Percentiles rank a stretch among this genome's conserved stretches.
Conservation (phyloP, 2,797 vertebrate genomes). For the Cossypha polioptera region DNA sequence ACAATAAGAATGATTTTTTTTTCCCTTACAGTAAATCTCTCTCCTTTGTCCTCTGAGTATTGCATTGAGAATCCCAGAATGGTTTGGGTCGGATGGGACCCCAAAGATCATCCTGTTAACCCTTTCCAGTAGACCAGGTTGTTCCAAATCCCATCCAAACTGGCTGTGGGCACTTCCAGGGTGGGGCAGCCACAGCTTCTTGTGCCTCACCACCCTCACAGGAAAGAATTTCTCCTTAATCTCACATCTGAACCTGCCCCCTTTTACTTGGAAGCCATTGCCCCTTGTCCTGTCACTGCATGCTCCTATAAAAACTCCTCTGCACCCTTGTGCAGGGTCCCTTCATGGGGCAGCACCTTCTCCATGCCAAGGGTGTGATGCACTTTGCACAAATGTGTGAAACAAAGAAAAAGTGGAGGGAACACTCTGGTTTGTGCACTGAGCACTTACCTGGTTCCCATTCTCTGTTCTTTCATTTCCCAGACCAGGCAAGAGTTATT, state of each 20-base stretch:
- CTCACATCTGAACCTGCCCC: rapidly evolving
- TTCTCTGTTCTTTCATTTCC: neutral
- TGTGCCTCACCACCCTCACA: neutral
- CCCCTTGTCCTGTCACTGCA: rapidly evolving
- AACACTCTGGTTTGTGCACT: neutral
- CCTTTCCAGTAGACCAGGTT: neutral
- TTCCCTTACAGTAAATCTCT: rapidly evolving
- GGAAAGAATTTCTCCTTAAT: neutral
- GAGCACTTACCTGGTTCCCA: neutral
- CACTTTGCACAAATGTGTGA: neutral
- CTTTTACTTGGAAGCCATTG: too few species aligned
- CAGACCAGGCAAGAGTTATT: neutral
- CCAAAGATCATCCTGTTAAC: rapidly evolving
- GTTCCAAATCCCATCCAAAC: neutral
- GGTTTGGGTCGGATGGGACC: neutral
- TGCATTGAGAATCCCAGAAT: neutral
- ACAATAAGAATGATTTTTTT: neutral
- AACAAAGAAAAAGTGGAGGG: neutral
- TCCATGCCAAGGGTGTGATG: rapidly evolving
- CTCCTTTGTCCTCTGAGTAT: neutral
- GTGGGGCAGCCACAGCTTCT: neutral
- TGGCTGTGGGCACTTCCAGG: neutral
- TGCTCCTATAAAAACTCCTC: rapidly evolving
- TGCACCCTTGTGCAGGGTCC: neutral
- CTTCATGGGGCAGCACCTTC: neutral